A percentile compares a stretch with the other conserved stretches of the same genome.
Conservation (phyloP, 2,888 invertebrate genomes). For the Camponotus fellah region DNA sequence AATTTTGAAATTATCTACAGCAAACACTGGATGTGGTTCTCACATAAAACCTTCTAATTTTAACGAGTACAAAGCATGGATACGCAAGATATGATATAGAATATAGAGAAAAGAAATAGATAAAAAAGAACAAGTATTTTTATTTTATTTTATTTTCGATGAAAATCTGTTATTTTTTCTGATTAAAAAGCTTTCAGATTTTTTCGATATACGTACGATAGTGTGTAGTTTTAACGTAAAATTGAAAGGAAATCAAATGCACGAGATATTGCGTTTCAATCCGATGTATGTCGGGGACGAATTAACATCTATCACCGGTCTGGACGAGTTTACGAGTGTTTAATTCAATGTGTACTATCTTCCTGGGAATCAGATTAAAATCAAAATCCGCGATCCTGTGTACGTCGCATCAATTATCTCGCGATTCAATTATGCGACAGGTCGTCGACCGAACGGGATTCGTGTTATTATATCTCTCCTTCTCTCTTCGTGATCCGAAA, state of each 20-base stretch:
- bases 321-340: neutral
- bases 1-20: too few relatives aligned
- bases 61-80: neutral
- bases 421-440: constrained; percentile 48
- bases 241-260: neutral
- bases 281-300: neutral
- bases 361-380: constrained; percentile 35
- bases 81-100: neutral
- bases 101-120: neutral
- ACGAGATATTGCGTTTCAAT: neutral
- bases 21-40: too few relatives aligned
- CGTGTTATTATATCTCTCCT: constrained; percentile 19
- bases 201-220: neutral
- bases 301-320: constrained; percentile 9
- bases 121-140: neutral
- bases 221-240: neutral
- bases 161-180: neutral
- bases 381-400: constrained; percentile 20
- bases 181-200: constrained; percentile 3
- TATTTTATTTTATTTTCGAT: constrained; percentile 13
- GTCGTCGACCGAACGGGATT: constrained; percentile 33
- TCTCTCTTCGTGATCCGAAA: constrained; percentile 16
- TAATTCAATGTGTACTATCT: constrained; percentile 21
- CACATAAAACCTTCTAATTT: constrained; percentile 1
- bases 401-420: constrained; percentile 27